phyloP scores from a whole-genome alignment of 2,888 invertebrate species.

The Microctonus aethiopoides region DNA sequence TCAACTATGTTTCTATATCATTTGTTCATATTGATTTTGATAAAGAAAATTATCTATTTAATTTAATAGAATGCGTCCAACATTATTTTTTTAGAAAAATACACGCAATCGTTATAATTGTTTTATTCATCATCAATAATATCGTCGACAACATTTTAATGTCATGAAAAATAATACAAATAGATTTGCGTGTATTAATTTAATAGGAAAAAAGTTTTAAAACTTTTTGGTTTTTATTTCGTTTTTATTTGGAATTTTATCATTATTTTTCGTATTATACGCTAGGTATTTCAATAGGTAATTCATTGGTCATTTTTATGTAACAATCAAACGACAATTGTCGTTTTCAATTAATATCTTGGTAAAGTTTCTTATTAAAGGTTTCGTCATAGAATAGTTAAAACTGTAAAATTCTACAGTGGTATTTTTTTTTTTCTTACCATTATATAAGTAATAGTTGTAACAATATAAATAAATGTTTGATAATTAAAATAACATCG shows the following conservation, averaged over 20 bases:
- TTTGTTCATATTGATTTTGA: constrained; percentile 16
- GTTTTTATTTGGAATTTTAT: neutral
- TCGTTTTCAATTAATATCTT: constrained; percentile 34
- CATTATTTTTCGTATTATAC: constrained; percentile 44
- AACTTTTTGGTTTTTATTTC: neutral
- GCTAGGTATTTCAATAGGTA: constrained; percentile 48
- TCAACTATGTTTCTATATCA: constrained; percentile 15
- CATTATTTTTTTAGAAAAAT: neutral
- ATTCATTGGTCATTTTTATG: constrained; percentile 64
- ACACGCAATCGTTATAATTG: neutral
- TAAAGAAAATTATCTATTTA: neutral
- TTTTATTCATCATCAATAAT: neutral
- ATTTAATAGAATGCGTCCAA: neutral
- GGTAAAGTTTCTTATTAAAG: constrained; percentile 39
- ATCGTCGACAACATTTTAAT: neutral
- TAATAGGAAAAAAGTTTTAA: neutral
- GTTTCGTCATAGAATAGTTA: constrained; percentile 33
- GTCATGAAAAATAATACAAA: neutral
- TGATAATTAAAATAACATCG: constrained; percentile 22
- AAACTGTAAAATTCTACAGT: constrained; percentile 46
- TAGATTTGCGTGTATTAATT: neutral
- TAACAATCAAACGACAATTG: constrained; percentile 56
- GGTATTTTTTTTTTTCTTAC: constrained; percentile 22
- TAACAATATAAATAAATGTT: constrained; percentile 39
- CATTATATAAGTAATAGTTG: constrained; percentile 29